Percentiles rank a stretch among this genome's conserved stretches.
These are phyloP conservation scores for Anthophora plumipes DNA, from an alignment of 2,888 invertebrate species.

Conservation along the genomic window DNA sequence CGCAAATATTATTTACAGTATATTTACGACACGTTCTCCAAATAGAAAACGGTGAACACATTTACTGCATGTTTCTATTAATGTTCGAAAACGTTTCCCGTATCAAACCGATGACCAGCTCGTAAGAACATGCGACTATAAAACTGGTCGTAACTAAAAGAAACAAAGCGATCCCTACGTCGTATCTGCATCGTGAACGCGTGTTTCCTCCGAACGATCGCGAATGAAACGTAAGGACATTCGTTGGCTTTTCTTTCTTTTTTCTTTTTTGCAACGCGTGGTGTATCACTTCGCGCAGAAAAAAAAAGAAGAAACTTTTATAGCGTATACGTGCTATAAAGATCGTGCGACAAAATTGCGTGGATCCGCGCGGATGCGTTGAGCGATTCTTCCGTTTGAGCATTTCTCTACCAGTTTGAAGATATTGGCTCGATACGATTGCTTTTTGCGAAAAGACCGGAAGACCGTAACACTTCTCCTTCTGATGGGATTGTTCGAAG, in stretches of 20 bases:
- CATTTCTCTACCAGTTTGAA: not conserved
- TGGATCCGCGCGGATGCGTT: not conserved
- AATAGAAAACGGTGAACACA: not conserved
- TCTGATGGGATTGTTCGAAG: not conserved
- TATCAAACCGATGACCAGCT: slow-evolving; percentile 24
- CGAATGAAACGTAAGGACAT: slow-evolving; percentile 19
- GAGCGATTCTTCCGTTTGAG: not conserved
- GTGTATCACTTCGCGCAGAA: slow-evolving; percentile 1
- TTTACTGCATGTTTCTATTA: slow-evolving; percentile 41
- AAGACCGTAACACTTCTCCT: not conserved
- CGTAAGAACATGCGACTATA: slow-evolving; percentile 27
- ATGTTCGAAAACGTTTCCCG: slow-evolving; percentile 1
- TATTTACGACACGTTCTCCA: slow-evolving; percentile 24
- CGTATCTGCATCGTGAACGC: slow-evolving; percentile 9
- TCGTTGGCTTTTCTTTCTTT: too few relatives aligned
- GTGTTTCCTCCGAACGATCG: slow-evolving; percentile 13
- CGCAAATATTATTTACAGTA: slow-evolving; percentile 22
- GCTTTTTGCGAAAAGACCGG: not conserved
- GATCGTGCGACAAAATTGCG: slow-evolving; percentile 14
- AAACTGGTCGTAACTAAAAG: slow-evolving; percentile 43
- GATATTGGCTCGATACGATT: not conserved
- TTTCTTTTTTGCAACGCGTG: slow-evolving; percentile 14
- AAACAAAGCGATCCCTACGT: slow-evolving; percentile 9
- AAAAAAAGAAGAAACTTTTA: slow-evolving; percentile 12
- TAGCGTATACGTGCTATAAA: not conserved